Base-by-base conservation (phyloP, 2,888 invertebrate species). In the Hypercompe scribonia region DNA sequence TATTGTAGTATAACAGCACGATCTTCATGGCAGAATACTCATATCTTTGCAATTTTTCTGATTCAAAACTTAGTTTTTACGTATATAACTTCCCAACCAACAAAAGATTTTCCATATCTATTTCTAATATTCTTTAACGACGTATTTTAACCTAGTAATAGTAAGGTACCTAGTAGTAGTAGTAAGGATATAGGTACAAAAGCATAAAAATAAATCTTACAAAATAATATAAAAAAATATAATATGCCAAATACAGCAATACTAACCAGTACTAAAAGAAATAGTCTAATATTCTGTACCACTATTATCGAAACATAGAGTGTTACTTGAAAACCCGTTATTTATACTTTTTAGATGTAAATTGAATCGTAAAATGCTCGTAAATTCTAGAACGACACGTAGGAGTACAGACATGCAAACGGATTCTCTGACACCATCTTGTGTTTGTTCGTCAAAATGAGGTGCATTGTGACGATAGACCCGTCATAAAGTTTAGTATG, bases 321-420 rank as follows among this genome's bases (percentile, higher is more conserved):
- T n/a, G n/a, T 88, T 88, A 87, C 88, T 90, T 87, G 84, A 80
- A 82, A 87, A 86, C 89, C 83, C 88, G 91, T 91, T 93, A 91
- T 84, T 86, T 84, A 86, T 84, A 87, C 86, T 88, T 91, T 92
- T 90, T 89, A 89, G 90, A 92, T 92, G 90, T 91, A 92, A 92
- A 91, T 92, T 91, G 88, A 91, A 89, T 90, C 89, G 90, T 92
- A 91, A 92, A 92, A 89, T 80, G 81, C 80, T 86, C 89, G 85
- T 92, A 91, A 91, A 91, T 89, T 90, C 89, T 84, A 79, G 85
- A 82, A 75, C 76, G 79, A 88, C 31, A 61, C 88, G 90, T 91
- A 91, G 89, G 87, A 83, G 88, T 85, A 78, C 73, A 79, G 79
- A 81, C 85, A 83, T 79, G 86, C 81, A 76, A 84, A 81, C 74